phyloP scores from a whole-genome alignment of 2,113 vertebrate species.

The Macaca nemestrina region DNA sequence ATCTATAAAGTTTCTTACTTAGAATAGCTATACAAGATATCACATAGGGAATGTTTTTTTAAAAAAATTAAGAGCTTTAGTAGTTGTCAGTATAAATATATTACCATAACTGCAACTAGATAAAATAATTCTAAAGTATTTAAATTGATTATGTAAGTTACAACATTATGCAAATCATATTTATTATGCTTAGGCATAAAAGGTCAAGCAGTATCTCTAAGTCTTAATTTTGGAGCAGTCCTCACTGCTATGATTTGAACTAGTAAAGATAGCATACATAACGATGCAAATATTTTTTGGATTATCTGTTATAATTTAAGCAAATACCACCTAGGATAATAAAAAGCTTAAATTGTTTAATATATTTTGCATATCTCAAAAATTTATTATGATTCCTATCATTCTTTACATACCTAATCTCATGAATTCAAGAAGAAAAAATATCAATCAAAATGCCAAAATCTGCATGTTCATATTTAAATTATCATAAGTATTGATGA shows the following conservation, averaged over 20 bases:
- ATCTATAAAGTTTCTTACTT: not conserved
- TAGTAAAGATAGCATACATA: not conserved
- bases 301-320: not conserved
- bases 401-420: not conserved
- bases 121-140: not conserved
- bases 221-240: not conserved
- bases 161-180: not conserved
- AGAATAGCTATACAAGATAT: not conserved
- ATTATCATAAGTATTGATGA: constrained; percentile 42
- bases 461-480: constrained; percentile 46
- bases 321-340: not conserved
- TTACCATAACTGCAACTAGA: not conserved
- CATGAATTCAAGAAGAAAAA: not conserved
- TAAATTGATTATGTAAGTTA: not conserved
- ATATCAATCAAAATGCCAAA: constrained; percentile 32
- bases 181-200: not conserved
- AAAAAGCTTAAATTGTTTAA: not conserved
- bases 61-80: not conserved
- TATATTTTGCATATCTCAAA: not conserved
- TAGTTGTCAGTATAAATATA: not conserved
- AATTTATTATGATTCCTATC: not conserved
- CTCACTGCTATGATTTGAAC: not conserved
- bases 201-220: not conserved
- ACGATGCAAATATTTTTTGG: not conserved
- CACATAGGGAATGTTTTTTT: not conserved